These are phyloP conservation scores for Arizona elegans DNA, from an alignment of 2,113 vertebrate genomes.

Conservation along the genomic window DNA sequence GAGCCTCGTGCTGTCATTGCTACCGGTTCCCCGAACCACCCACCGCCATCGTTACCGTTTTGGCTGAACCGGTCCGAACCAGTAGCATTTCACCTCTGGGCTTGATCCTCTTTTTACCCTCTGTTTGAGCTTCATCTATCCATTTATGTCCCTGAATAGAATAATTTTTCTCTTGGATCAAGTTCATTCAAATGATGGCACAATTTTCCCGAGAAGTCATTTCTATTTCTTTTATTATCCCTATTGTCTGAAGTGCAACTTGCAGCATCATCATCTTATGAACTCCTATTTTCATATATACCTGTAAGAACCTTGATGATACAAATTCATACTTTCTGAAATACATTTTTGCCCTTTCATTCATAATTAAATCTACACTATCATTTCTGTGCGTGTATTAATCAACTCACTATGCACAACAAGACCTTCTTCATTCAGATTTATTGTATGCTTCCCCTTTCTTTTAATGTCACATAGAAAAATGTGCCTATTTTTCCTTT, in stretches of 20 bases:
- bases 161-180: neutral
- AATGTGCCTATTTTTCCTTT: neutral
- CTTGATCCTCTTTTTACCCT: neutral
- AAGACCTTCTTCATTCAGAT: neutral
- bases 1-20: too few relatives aligned
- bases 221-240: neutral
- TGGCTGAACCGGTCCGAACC: too few relatives aligned
- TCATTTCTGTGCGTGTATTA: neutral
- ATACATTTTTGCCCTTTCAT: neutral
- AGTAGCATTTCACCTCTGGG: too few relatives aligned
- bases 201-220: neutral
- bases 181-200: neutral
- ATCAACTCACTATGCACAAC: neutral
- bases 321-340: neutral
- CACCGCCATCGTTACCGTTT: too few relatives aligned
- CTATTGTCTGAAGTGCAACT: neutral
- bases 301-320: neutral
- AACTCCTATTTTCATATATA: neutral
- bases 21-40: too few relatives aligned
- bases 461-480: neutral
- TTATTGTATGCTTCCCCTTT: neutral
- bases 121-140: neutral
- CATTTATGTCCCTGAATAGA: neutral
- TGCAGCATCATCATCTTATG: neutral
- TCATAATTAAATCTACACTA: neutral